Evolutionary conservation across 2,888 invertebrate genomes (phyloP), one percentile per base, ranked within the genome.

Genomic region (Shargacucullia verbasci): DNA sequence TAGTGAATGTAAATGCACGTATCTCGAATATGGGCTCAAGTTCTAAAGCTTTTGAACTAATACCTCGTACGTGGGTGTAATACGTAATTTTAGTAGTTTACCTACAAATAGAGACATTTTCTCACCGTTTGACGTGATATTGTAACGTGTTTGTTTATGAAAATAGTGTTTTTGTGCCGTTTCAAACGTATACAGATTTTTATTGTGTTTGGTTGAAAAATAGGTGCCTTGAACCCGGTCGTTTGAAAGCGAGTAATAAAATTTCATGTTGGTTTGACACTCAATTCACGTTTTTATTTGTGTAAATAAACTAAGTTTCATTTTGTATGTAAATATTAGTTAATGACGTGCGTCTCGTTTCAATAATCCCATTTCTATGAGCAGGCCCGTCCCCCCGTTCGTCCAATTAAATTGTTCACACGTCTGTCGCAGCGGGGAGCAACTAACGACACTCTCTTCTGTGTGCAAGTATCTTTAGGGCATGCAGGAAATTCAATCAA

Each of bases 351-450:
- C 54, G 61, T 73, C 59, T 74, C 62, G 59, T 79, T 80, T 78
- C 77, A 81, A 82, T 81, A 82, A 79, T 83, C 77, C 76, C 82
- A 82, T 82, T 84, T 80, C 60, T 78, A 70, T 68, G 79, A 75
- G 71, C 80, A 78, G 88, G 87, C 82, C 81, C 80, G 86, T 85
- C 83, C 89, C 89, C 83, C 73, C 55, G 62, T 64, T 48, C 73
- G 69, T 74, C 87, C 91, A 92, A 93, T 92, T 93, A 92, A 90
- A 91, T 84, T 88, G 89, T 92, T 92, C 93, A 92, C 93, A 93
- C 93, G 87, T 92, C 83, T 75, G 57, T 70, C 91, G 49, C 91
- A 81, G 90, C 90, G 90, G 92, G 91, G 82, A 64, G 76, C 78
- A 45, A 47, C 62, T 68, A 65, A 70, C 69, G 70, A 69, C 44